phyloP scores from a whole-genome alignment of 2,797 vertebrate genomes.

The Zalophus californianus region DNA sequence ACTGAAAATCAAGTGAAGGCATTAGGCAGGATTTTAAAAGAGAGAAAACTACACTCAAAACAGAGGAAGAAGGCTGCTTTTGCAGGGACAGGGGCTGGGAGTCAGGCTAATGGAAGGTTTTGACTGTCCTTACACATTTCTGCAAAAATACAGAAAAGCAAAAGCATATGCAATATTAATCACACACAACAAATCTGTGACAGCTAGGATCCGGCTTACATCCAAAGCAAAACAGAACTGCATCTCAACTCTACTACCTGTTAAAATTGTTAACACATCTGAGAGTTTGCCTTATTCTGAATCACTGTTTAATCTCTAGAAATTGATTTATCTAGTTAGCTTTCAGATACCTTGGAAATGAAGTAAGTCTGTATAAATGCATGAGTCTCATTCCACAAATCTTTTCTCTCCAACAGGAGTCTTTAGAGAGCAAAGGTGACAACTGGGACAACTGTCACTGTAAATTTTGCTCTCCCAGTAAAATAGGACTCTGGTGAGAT shows the following conservation, averaged over 20 bases:
- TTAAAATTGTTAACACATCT: conserved; percentile 57
- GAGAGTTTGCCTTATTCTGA: conserved; percentile 42
- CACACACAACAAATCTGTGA: conserved; percentile 9
- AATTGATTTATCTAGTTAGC: conserved; percentile 49
- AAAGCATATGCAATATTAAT: conserved; percentile 65
- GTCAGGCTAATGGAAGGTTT: neutral
- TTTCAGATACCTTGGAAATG: conserved; percentile 67
- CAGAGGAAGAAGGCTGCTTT: neutral
- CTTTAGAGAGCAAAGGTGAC: neutral
- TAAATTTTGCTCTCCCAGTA: neutral
- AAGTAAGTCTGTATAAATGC: conserved; percentile 28
- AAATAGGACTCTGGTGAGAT: neutral
- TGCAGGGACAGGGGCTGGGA: neutral
- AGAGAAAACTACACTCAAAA: neutral
- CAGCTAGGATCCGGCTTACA: neutral
- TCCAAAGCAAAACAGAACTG: conserved; percentile 47
- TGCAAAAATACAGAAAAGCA: conserved; percentile 41
- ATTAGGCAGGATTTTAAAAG: conserved; percentile 23
- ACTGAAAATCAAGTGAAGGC: neutral
- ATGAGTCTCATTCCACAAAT: neutral
- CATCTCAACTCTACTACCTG: neutral
- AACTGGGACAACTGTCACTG: neutral
- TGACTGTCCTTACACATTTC: conserved; percentile 18
- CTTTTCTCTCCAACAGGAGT: neutral
- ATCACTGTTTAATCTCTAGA: conserved; percentile 60